Evolutionary conservation across 2,113 vertebrate species (phyloP).

Genomic region (Oryzias curvinotus): DNA sequence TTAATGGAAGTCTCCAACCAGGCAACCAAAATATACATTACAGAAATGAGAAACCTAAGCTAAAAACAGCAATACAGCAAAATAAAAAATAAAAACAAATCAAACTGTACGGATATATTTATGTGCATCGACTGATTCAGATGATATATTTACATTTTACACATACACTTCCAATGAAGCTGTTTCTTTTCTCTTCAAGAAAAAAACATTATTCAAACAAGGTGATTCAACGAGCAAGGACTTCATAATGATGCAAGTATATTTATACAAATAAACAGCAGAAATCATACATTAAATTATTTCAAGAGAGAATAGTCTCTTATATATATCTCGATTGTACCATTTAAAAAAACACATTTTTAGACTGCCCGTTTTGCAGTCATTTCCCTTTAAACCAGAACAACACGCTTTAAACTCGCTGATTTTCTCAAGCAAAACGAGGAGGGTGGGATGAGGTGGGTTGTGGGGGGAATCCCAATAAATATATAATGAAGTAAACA

Average conservation of each 20-base stretch:
- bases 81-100: constrained; percentile 14
- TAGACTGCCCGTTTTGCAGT: constrained; percentile 65
- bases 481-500: constrained; percentile 98
- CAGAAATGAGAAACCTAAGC: constrained; percentile 87
- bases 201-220: constrained; percentile 82
- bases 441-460: constrained; percentile 17
- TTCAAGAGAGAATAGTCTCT: constrained; percentile 77
- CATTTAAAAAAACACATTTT: constrained; percentile 64
- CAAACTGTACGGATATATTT: constrained; percentile 94
- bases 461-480: constrained; percentile 87
- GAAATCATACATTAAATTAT: constrained; percentile 79
- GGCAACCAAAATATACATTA: constrained; percentile 89
- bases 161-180: constrained; percentile 82
- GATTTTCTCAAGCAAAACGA: constrained; percentile 79
- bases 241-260: constrained; percentile 78
- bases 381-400: constrained; percentile 62
- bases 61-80: constrained; percentile 93
- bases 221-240: constrained; percentile 89
- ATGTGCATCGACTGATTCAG: constrained; percentile 87
- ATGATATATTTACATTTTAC: constrained; percentile 96
- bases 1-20: constrained; percentile 81
- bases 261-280: constrained; percentile 88
- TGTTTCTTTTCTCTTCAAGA: constrained; percentile 77
- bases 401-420: constrained; percentile 68
- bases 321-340: constrained; percentile 80